A percentile compares a stretch with the other conserved stretches of the same genome.
Conservation (phyloP, 2,797 vertebrate species). For the Lateolabrax maculatus region DNA sequence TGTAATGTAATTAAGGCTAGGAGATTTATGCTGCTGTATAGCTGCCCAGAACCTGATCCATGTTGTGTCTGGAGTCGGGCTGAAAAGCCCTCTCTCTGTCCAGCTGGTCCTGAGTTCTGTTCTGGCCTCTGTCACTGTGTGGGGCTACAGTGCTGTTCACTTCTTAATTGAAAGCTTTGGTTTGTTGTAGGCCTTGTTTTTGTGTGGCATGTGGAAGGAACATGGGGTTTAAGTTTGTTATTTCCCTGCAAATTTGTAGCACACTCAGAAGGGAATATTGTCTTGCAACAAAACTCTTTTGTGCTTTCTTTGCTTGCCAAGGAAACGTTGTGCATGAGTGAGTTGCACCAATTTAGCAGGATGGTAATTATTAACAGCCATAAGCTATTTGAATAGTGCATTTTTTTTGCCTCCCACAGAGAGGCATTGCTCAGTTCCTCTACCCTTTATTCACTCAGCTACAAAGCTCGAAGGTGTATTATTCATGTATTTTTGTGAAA, state of each 20-base stretch:
- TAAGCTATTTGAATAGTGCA: slow-evolving; percentile 55
- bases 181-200: slow-evolving; percentile 32
- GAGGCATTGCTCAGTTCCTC: slow-evolving; percentile 27
- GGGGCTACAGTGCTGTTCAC: slow-evolving; percentile 32
- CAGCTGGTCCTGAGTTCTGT: slow-evolving; percentile 93
- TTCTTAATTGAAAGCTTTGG: slow-evolving; percentile 56
- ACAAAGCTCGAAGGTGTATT: background rate
- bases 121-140: slow-evolving; percentile 85
- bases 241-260: slow-evolving; percentile 65
- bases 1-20: slow-evolving; percentile 96
- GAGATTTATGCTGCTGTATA: slow-evolving; percentile 94
- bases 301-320: slow-evolving; percentile 12
- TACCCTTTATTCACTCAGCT: slow-evolving; percentile 2
- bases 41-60: slow-evolving; percentile 96
- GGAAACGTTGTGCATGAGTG: slow-evolving; percentile 43
- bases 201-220: slow-evolving; percentile 12
- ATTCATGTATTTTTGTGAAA: background rate
- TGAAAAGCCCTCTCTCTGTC: slow-evolving; percentile 89
- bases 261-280: slow-evolving; percentile 11
- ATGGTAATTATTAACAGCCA: slow-evolving; percentile 85
- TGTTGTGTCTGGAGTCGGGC: slow-evolving; percentile 89
- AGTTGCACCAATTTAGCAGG: slow-evolving; percentile 49
- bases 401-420: slow-evolving; percentile 70
- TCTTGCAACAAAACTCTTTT: slow-evolving; percentile 14
- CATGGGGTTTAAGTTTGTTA: slow-evolving; percentile 55